phyloP scores from a whole-genome alignment of 1,140 invertebrate genomes.

The Ptiloglossa arizonensis region DNA sequence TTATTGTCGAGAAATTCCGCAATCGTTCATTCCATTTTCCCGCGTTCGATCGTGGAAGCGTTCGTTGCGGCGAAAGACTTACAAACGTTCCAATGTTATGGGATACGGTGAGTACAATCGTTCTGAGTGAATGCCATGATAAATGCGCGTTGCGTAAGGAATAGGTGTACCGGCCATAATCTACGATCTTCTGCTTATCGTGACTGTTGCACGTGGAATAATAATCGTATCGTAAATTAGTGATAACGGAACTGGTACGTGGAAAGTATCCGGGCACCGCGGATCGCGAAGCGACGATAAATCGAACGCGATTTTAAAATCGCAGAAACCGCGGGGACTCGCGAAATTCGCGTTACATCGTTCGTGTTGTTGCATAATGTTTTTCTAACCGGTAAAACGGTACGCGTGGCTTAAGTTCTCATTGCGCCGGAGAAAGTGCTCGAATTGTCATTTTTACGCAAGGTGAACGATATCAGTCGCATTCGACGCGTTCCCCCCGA shows the following conservation, averaged over 20 bases:
- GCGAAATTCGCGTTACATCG: not conserved
- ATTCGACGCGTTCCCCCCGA: no score
- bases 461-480: no score
- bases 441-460: not conserved
- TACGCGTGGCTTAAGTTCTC: not conserved
- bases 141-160: conserved; percentile 43
- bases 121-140: conserved; percentile 18
- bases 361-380: not conserved
- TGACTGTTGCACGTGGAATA: conserved; percentile 39
- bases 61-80: conserved; percentile 1
- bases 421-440: not conserved
- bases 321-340: not conserved
- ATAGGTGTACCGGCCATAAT: conserved; percentile 37
- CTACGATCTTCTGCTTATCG: conserved; percentile 55
- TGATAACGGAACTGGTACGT: conserved; percentile 52
- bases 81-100: conserved; percentile 4
- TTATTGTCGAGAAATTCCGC: not conserved
- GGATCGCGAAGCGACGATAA: conserved; percentile 15
- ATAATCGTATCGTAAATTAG: conserved; percentile 53
- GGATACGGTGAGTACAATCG: conserved; percentile 17
- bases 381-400: not conserved
- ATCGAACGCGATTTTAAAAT: not conserved
- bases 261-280: not conserved
- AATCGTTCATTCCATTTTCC: not conserved
- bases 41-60: not conserved